A percentile compares a stretch with the other conserved stretches of the same genome.
Evolutionary conservation across 2,797 vertebrate species (phyloP).

Genomic region (Cercopithecus hamlyni): DNA sequence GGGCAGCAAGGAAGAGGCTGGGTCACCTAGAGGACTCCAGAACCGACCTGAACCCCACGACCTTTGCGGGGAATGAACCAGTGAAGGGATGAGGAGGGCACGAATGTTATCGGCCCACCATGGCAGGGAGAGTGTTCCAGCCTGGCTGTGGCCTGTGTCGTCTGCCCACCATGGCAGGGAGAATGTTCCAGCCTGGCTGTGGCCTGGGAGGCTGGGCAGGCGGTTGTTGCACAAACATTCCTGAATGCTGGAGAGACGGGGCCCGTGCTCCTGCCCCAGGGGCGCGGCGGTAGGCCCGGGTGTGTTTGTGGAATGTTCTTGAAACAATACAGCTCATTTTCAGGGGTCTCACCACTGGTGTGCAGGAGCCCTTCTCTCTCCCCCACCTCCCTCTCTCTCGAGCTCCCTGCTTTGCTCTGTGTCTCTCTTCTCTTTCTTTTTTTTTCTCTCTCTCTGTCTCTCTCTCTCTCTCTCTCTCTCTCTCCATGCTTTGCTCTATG

Average conservation of each 20-base stretch:
- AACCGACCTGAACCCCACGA: accelerated
- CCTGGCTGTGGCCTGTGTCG: too few relatives aligned
- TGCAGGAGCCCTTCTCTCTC: neutral
- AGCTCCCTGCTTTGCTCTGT: too few relatives aligned
- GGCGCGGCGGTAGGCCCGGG: accelerated
- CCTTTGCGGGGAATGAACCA: neutral
- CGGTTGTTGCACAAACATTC: neutral
- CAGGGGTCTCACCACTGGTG: neutral
- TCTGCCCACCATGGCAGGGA: too few relatives aligned
- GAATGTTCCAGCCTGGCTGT: too few relatives aligned
- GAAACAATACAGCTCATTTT: neutral
- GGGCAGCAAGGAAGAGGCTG: neutral
- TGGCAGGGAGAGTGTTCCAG: neutral
- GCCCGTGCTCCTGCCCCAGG: neutral
- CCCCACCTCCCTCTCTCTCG: neutral
- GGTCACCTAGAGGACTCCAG: neutral
- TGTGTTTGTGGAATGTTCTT: neutral
- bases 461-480: too few relatives aligned
- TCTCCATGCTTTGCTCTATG: too few relatives aligned
- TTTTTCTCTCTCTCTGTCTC: too few relatives aligned
- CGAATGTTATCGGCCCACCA: neutral
- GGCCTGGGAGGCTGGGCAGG: neutral
- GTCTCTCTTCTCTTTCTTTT: too few relatives aligned
- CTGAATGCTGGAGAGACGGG: neutral
- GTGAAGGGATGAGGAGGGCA: neutral